Base-by-base conservation (phyloP, 2,888 invertebrate species). In the Muschampia staudingeri region DNA sequence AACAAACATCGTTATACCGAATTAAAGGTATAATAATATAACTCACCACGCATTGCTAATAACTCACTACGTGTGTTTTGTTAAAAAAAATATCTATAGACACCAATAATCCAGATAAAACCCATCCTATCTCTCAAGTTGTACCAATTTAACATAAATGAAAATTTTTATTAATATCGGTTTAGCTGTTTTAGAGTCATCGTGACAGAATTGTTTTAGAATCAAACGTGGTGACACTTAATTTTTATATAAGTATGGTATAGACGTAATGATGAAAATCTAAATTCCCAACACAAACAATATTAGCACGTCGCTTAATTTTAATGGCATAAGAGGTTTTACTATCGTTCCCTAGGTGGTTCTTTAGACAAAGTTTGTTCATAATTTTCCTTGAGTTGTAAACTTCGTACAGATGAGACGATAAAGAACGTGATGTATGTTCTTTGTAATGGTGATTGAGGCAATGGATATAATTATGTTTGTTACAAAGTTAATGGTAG, bases 311-410 rank as follows among this genome's bases (percentile, higher is more conserved):
- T 61, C 25, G 6, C 61, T 19, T 61, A 25, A 11, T 61, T 25
- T 61, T 4, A 61, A 61, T 61, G 56, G 19, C 14, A 3, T 34
- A 69, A 16, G 69, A 69, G 69, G 69, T 69, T 37, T 37, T 69
- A 5, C 37, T n/a, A 70, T 70, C 11, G 70, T 70, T 70, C 70
- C 70, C 70, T 37, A 70, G 70, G 16, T 19, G 70, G 11, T 70
- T 37, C 40, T 70, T 70, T 40, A 70, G 16, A 40, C 70, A n/a
- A 70, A 70, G n/a, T 70, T 70, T 40, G 70, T 40, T 40, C 16
- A 70, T 70, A 70, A 70, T 40, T 34, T 70, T 70, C 40, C n/a
- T 70, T 70, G 34, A 40, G 70, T 40, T 34, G 30, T 11, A 34
- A 67, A 67, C 67, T 67, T 67, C 34, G 67, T 34, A 34, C 34